Percentiles rank a stretch among this genome's conserved stretches.
Evolutionary conservation across 2,888 invertebrate species (phyloP).

Genomic region (Drosophila anomalata): DNA sequence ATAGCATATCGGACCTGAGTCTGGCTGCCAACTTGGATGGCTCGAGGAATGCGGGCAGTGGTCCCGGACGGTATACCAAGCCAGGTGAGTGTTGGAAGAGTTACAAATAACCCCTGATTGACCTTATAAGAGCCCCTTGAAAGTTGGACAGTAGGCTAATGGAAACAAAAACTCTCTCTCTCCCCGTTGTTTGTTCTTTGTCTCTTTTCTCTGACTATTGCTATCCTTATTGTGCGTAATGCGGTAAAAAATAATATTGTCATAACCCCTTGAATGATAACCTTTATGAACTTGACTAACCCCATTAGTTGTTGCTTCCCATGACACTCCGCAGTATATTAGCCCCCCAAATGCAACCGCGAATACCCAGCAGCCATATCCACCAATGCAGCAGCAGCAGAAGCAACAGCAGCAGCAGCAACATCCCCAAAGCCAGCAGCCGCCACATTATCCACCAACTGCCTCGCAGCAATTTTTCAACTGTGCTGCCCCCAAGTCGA

Average conservation of each 20-base stretch:
- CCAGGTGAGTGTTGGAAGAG: constrained; percentile 80
- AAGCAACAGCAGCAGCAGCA: constrained; percentile 35
- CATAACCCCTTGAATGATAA: constrained; percentile 17
- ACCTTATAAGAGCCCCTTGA: neutral
- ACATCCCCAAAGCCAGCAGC: constrained; percentile 43
- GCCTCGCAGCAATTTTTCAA: constrained; percentile 81
- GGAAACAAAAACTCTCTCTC: constrained; percentile 53
- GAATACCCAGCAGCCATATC: constrained; percentile 38
- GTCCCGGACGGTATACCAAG: constrained; percentile 84
- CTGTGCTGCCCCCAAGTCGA: constrained; percentile 83
- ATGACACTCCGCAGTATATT: constrained; percentile 71
- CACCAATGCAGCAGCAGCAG: constrained; percentile 31
- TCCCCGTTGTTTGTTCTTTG: constrained; percentile 57
- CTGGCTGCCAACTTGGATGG: constrained; percentile 85
- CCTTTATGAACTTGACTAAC: constrained; percentile 58
- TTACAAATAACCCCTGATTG: neutral
- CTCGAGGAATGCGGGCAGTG: constrained; percentile 67
- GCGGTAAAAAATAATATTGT: constrained; percentile 55
- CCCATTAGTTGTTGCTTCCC: constrained; percentile 74
- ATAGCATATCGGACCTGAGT: constrained; percentile 93
- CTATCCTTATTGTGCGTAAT: constrained; percentile 52
- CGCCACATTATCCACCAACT: constrained; percentile 52
- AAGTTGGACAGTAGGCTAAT: constrained; percentile 67
- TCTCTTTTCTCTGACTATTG: constrained; percentile 50
- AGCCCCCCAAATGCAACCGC: constrained; percentile 47